Percentiles rank a stretch among this genome's conserved stretches.
Evolutionary conservation across 2,797 vertebrate genomes (phyloP).

Genomic region (Gila robusta): DNA sequence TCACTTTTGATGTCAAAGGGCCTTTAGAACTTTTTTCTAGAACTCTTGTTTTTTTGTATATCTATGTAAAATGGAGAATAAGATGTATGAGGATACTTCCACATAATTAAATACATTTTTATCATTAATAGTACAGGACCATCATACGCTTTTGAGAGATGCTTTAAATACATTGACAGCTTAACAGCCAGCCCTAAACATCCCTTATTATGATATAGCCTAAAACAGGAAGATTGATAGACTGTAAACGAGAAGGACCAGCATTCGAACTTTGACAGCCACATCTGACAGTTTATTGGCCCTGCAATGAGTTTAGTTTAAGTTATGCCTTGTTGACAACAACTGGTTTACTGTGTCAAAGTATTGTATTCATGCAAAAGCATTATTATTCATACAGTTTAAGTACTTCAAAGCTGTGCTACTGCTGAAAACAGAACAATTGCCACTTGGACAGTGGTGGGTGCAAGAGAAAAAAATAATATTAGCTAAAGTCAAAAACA

Average conservation of each 20-base stretch:
- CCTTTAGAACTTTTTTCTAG: no score
- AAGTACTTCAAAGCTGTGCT: not conserved
- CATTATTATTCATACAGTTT: not conserved
- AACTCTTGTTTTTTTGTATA: no score
- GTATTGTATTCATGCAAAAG: not conserved
- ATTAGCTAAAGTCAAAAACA: not conserved
- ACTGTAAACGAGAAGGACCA: not conserved
- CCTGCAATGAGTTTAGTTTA: not conserved
- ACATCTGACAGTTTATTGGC: not conserved
- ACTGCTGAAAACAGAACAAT: not conserved
- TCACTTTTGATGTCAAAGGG: no score
- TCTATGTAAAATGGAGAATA: not conserved
- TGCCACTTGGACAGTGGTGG: not conserved
- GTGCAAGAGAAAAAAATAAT: not conserved
- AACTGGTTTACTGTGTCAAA: not conserved
- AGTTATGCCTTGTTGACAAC: not conserved
- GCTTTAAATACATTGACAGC: not conserved
- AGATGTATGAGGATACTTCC: not conserved
- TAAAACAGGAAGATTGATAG: not conserved
- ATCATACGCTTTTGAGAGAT: not conserved
- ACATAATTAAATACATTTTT: not conserved
- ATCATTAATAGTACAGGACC: not conserved
- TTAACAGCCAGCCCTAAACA: not conserved
- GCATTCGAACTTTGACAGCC: not conserved
- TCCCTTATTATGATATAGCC: not conserved